A percentile compares a stretch with the other conserved stretches of the same genome.
phyloP scores from a whole-genome alignment of 2,113 vertebrate species.

The Corythoichthys intestinalis region DNA sequence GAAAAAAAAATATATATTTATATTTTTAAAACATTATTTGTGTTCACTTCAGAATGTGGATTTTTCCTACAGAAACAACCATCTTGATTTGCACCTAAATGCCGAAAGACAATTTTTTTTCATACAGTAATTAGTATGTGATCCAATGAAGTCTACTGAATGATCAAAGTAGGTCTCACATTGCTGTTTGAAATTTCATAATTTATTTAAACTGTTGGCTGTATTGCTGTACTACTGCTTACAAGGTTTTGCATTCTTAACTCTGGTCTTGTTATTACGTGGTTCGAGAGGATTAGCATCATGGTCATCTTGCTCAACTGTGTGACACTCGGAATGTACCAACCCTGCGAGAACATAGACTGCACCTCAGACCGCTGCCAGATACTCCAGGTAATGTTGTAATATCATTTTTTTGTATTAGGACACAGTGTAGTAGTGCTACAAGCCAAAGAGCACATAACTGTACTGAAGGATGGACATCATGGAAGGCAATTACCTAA shows the following conservation, averaged over 20 bases:
- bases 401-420: not conserved
- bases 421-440: too few species aligned
- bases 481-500: not conserved
- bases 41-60: too few species aligned
- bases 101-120: too few species aligned
- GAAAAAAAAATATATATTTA: too few species aligned
- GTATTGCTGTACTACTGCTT: not conserved
- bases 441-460: not conserved
- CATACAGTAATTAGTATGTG: too few species aligned
- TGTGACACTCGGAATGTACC: constrained; percentile 97
- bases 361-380: constrained; percentile 95
- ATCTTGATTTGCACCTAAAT: too few species aligned
- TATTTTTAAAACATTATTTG: too few species aligned
- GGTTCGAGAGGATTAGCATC: constrained; percentile 98
- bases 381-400: constrained; percentile 85
- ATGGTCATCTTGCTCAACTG: constrained; percentile 98
- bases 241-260: constrained; percentile 56
- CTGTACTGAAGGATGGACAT: not conserved
- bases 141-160: too few species aligned
- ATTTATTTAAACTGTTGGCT: not conserved
- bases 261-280: constrained; percentile 68
- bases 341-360: constrained; percentile 96
- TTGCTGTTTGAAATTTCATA: not conserved
- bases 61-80: too few species aligned
- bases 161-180: not conserved